These are phyloP conservation scores for Dorcus hopei DNA, from an alignment of 2,888 invertebrate genomes.

Conservation along the genomic window DNA sequence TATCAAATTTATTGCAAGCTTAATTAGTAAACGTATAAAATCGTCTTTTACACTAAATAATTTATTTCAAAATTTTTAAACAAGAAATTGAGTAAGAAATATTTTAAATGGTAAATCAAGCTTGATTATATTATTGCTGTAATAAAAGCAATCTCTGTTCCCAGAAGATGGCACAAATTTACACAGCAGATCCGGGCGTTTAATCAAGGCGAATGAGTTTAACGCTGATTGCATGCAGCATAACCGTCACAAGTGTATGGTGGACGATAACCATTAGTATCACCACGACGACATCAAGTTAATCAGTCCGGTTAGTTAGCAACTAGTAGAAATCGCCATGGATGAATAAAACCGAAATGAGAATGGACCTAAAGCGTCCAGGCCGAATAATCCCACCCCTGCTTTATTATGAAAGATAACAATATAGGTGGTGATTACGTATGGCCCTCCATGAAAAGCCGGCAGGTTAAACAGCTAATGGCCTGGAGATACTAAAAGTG, in stretches of 20 bases:
- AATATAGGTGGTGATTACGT: not conserved
- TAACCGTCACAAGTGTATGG: slow-evolving; percentile 2
- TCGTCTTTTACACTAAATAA: too few relatives aligned
- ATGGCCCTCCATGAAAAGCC: not conserved
- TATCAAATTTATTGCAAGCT: too few relatives aligned
- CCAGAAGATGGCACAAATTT: not conserved
- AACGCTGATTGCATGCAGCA: slow-evolving; percentile 3
- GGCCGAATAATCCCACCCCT: not conserved
- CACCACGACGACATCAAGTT: slow-evolving; percentile 1
- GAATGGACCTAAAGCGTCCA: not conserved
- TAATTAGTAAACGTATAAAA: too few relatives aligned
- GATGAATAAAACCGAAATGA: not conserved
- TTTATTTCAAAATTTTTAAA: too few relatives aligned
- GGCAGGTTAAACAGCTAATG: slow-evolving; percentile 6
- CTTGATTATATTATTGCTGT: not conserved
- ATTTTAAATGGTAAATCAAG: too few relatives aligned
- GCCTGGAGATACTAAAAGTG: slow-evolving; percentile 6
- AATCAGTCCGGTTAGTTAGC: slow-evolving; percentile 5
- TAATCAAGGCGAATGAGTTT: slow-evolving; percentile 2
- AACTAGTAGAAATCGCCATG: not conserved
- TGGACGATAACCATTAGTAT: slow-evolving; percentile 4
- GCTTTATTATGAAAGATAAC: slow-evolving; percentile 8
- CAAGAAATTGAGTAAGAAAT: too few relatives aligned
- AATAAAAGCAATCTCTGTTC: not conserved
- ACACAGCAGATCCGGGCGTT: not conserved